These are phyloP conservation scores for Rhynchotus rufescens DNA, from an alignment of 2,797 vertebrate species.

Conservation along the genomic window DNA sequence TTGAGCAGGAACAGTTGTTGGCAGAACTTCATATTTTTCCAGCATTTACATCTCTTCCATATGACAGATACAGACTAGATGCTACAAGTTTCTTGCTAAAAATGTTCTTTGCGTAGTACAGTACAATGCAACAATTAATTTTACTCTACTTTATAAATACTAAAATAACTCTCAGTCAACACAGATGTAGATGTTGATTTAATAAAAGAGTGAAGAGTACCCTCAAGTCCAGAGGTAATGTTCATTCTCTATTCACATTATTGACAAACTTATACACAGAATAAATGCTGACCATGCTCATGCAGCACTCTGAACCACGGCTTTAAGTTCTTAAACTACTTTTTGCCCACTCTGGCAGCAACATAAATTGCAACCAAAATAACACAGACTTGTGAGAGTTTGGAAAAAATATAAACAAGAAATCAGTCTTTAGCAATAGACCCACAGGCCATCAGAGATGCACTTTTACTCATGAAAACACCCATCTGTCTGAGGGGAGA, in stretches of 20 bases:
- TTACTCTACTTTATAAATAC: background rate
- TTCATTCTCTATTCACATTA: background rate
- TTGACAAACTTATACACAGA: background rate
- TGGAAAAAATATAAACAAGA: background rate
- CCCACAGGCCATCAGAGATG: background rate
- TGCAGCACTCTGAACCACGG: background rate
- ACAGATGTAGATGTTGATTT: background rate
- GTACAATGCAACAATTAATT: background rate
- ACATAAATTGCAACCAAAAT: background rate
- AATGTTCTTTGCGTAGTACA: background rate
- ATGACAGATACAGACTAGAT: background rate
- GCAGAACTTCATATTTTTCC: background rate
- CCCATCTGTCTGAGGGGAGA: background rate
- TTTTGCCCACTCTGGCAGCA: background rate
- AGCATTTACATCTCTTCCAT: background rate
- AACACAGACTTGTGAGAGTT: background rate
- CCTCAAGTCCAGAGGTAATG: background rate
- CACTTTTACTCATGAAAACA: background rate
- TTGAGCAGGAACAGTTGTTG: background rate
- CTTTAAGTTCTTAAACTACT: background rate
- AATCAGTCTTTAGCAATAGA: background rate
- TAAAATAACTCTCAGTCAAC: background rate
- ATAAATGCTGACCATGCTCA: background rate
- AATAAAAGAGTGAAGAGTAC: background rate
- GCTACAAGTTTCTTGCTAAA: background rate